These are phyloP conservation scores for Phortica okadai DNA, from an alignment of 2,888 invertebrate species.

Conservation along the genomic window DNA sequence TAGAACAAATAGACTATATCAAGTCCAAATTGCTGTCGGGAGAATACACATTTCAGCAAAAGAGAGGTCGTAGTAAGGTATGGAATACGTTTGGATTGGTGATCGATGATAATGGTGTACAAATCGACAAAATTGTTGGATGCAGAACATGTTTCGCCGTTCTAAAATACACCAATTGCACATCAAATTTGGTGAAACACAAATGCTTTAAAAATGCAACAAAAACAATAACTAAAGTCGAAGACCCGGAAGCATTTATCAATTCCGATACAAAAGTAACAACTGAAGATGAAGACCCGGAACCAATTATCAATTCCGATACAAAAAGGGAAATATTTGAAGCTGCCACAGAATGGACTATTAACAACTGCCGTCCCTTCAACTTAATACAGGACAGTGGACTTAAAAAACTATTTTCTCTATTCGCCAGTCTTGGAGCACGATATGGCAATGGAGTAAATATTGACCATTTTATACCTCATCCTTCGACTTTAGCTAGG, in stretches of 20 bases:
- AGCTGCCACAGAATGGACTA: slow-evolving; percentile 26
- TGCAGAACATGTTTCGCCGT: slow-evolving; percentile 17
- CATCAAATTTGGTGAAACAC: slow-evolving; percentile 44
- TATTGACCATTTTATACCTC: slow-evolving; percentile 36
- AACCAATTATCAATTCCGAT: slow-evolving; percentile 33
- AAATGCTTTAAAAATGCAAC: slow-evolving; percentile 38
- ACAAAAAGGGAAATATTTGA: slow-evolving; percentile 36
- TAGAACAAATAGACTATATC: slow-evolving; percentile 9
- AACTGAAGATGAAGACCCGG: neutral
- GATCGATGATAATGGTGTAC: neutral
- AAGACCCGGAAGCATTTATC: slow-evolving; percentile 18
- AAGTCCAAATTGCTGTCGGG: neutral
- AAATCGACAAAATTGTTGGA: neutral
- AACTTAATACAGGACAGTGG: slow-evolving; percentile 42
- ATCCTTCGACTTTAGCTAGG: slow-evolving; percentile 38
- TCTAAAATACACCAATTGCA: slow-evolving; percentile 29
- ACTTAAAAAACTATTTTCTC: slow-evolving; percentile 18
- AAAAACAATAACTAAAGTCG: slow-evolving; percentile 1
- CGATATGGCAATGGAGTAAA: slow-evolving; percentile 40
- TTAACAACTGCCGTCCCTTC: slow-evolving; percentile 40
- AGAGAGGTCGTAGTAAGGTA: slow-evolving; percentile 27
- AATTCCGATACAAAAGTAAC: slow-evolving; percentile 34
- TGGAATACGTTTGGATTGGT: slow-evolving; percentile 10
- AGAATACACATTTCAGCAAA: slow-evolving; percentile 1
- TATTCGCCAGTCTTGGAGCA: slow-evolving; percentile 37